These are phyloP conservation scores for Eleginops maclovinus DNA, from an alignment of 2,113 vertebrate genomes.

Conservation along the genomic window DNA sequence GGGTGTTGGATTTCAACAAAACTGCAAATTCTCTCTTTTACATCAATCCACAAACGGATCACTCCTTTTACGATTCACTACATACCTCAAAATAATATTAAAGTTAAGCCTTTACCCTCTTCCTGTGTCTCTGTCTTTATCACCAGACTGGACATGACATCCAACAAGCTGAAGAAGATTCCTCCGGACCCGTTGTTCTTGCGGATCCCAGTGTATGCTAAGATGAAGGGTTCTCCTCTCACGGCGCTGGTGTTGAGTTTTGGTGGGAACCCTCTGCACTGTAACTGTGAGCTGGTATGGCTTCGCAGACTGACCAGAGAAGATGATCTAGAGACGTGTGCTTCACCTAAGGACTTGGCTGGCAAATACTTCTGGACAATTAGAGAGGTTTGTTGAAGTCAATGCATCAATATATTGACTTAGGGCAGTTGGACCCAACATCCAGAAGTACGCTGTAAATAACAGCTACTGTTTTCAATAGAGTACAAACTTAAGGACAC, in stretches of 20 bases:
- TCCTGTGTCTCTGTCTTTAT: background rate
- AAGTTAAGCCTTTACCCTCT: background rate
- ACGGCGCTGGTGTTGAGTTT: conserved; percentile 85
- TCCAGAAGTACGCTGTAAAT: background rate
- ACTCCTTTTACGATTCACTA: no score
- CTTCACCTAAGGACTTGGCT: conserved; percentile 82
- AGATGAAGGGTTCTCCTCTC: conserved; percentile 86
- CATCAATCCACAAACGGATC: background rate
- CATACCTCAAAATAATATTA: background rate
- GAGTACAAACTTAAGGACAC: background rate
- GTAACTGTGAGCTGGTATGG: conserved; percentile 89
- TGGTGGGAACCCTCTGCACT: conserved; percentile 87
- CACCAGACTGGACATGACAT: conserved; percentile 87
- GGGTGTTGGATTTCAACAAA: background rate
- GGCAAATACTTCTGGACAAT: conserved; percentile 91
- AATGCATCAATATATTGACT: background rate
- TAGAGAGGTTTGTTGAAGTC: conserved; percentile 64
- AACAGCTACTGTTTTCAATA: background rate
- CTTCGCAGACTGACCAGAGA: conserved; percentile 85
- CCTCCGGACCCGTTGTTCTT: conserved; percentile 87
- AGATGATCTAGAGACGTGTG: conserved; percentile 88
- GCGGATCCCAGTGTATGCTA: conserved; percentile 85
- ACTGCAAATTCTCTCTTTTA: no score
- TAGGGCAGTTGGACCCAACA: no score
- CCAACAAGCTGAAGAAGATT: conserved; percentile 89